Evolutionary conservation across 2,888 invertebrate species (phyloP).

Genomic region (Archips crataeganus): DNA sequence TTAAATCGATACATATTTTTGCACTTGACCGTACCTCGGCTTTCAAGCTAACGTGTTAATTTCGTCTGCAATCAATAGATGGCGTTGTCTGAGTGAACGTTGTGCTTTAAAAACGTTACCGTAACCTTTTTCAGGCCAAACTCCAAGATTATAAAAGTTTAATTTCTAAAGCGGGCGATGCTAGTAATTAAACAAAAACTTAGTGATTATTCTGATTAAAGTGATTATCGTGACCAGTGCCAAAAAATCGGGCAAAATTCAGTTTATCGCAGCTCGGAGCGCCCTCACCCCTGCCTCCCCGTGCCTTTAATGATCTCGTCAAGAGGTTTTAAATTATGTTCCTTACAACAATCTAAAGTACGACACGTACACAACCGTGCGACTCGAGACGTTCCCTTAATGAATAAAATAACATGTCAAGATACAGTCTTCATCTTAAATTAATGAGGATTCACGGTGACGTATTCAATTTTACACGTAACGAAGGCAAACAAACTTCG

Average conservation of each 20-base stretch:
- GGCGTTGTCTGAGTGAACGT: no score
- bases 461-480: slow-evolving; percentile 82
- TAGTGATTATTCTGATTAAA: neutral
- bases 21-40: no score
- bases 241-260: slow-evolving; percentile 30
- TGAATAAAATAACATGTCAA: slow-evolving; percentile 85
- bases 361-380: slow-evolving; percentile 72
- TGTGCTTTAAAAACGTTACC: no score
- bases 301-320: slow-evolving; percentile 73
- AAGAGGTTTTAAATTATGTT: slow-evolving; percentile 81
- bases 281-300: slow-evolving; percentile 50
- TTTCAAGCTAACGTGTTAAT: no score
- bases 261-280: slow-evolving; percentile 18
- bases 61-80: no score
- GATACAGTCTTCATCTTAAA: slow-evolving; percentile 82
- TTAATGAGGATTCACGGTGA: slow-evolving; percentile 80
- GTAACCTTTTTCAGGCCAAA: no score
- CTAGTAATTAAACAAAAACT: neutral
- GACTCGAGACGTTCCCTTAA: slow-evolving; percentile 72
- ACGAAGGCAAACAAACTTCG: slow-evolving; percentile 79
- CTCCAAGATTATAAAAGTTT: no score
- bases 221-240: slow-evolving; percentile 32
- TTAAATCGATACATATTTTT: no score
- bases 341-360: slow-evolving; percentile 78
- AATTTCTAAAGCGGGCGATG: no score